Evolutionary conservation across 2,113 vertebrate genomes (phyloP).

Genomic region (Eurystomus gularis): DNA sequence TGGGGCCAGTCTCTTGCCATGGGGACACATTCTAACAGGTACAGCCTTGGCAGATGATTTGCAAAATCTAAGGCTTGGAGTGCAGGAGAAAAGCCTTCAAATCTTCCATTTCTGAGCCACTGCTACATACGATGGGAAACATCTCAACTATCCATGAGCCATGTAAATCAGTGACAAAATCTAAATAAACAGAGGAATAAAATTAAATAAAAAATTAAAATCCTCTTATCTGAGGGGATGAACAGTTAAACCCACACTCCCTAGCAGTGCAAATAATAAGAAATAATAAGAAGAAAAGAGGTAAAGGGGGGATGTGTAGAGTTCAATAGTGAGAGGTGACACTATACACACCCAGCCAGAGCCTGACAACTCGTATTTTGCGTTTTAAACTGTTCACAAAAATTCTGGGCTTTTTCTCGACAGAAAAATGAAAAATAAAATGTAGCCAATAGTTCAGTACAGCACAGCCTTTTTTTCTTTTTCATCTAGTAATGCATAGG

Average conservation of each 20-base stretch:
- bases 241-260: conserved; percentile 6
- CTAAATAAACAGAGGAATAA: neutral
- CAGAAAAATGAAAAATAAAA: neutral
- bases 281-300: neutral
- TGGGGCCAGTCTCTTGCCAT: neutral
- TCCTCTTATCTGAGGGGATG: neutral
- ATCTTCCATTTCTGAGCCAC: neutral
- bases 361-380: neutral
- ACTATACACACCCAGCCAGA: neutral
- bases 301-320: neutral
- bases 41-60: neutral
- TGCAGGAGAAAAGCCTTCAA: neutral
- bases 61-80: neutral
- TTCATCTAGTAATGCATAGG: neutral
- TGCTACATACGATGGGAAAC: neutral
- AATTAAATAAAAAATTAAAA: too few relatives aligned
- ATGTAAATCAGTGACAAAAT: neutral
- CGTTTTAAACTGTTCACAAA: neutral
- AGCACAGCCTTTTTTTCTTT: neutral
- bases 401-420: neutral
- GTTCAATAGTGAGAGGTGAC: neutral
- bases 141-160: neutral
- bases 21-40: neutral
- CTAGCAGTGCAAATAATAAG: too few relatives aligned
- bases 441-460: neutral